phyloP scores from a whole-genome alignment of 2,113 vertebrate genomes.

The Megaceryle torquata region DNA sequence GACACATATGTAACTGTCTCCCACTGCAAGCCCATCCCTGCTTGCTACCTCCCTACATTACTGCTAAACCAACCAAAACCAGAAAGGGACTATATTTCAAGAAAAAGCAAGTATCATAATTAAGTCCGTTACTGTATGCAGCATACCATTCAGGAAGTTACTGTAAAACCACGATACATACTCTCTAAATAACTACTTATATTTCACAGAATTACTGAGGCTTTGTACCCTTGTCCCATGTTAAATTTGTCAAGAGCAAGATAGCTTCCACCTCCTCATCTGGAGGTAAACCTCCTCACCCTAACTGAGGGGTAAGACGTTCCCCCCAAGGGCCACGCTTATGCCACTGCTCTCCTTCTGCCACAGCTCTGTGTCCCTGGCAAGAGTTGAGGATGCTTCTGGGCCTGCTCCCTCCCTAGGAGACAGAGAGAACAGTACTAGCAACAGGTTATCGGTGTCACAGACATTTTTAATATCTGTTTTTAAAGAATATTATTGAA shows the following conservation, averaged over 20 bases:
- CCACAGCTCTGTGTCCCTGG: neutral
- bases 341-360: neutral
- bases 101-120: constrained; percentile 6
- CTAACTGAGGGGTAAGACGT: neutral
- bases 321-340: neutral
- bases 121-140: neutral
- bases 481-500: neutral
- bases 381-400: neutral
- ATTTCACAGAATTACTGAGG: neutral
- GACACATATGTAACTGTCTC: neutral
- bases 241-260: neutral
- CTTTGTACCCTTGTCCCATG: neutral
- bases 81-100: neutral
- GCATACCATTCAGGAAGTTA: neutral
- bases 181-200: neutral
- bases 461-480: neutral
- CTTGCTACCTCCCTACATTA: neutral
- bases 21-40: neutral
- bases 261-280: neutral
- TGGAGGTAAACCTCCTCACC: neutral
- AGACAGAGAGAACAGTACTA: neutral
- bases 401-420: neutral
- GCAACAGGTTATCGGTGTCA: neutral
- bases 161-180: neutral
- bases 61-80: neutral